Evolutionary conservation across 1,140 invertebrate genomes (phyloP), one percentile per base, ranked within the genome.

Genomic region (Ceratina calcarata): DNA sequence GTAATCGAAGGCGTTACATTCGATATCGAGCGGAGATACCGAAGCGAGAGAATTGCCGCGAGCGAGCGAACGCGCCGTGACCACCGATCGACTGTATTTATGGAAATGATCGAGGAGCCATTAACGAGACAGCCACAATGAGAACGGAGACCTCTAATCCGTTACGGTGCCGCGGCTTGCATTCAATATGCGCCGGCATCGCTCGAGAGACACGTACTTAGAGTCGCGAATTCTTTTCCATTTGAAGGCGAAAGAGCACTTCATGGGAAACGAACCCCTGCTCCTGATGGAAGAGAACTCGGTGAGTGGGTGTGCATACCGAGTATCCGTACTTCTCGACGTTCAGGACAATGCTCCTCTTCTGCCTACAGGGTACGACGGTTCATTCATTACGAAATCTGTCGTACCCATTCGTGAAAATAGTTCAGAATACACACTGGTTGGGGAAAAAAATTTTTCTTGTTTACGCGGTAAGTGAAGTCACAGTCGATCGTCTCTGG

Each of bases 1-100:
- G 70, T 53, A 64, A 75, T 80, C 78, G 83, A 71, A 77, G 83
- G 83, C 72, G 83, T 84, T 80, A 16, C 64, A 71, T 77, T 84
- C 68, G 82, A 80, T 72, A 79, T 66, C 81, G 75, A 32, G n/a
- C 53, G 65, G 16, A 55, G 80, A 77, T 77, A 77, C n/a, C 22
- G 45, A 12, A 16, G 68, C 57, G 53, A 49, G 61, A 71, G 51
- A 66, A 72, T 72, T 68, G 18, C 74, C 45, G 32, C 66, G 49
- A 57, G 37, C 51, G 20, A 10, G 27, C 27, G 37, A 45, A 45
- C 37, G 37, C 37, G 55, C 55, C 55, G 55, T n/a, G 15, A 57
- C 15, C 55, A 45, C 55, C 67, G 24, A 61, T 32, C 27, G 22
- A 18, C 51, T 45, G 45, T 69, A 70, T 68, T 80, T 49, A 61